These are phyloP conservation scores for Drosophila parthenogenetica DNA, from an alignment of 2,888 invertebrate genomes.

Conservation along the genomic window DNA sequence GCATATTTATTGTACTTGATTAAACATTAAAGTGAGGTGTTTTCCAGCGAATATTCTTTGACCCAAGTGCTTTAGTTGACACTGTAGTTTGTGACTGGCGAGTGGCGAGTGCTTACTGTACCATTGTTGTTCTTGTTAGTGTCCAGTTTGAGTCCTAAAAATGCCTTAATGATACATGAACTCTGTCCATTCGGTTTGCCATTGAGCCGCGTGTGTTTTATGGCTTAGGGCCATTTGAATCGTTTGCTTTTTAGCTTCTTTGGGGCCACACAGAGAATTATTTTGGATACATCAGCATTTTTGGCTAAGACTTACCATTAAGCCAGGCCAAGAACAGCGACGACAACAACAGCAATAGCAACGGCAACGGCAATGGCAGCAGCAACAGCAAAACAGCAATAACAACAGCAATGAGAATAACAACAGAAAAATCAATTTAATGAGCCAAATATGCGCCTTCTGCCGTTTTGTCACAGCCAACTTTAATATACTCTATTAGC, in stretches of 20 bases:
- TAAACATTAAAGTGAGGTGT: not conserved
- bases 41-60: not conserved
- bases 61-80: not conserved
- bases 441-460: conserved; percentile 70
- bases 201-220: conserved; percentile 76
- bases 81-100: not conserved
- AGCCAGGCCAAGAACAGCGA: conserved; percentile 11
- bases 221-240: conserved; percentile 69
- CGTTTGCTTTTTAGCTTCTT: conserved; percentile 60
- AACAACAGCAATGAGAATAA: conserved; percentile 10
- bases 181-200: conserved; percentile 63
- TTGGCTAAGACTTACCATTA: conserved; percentile 45
- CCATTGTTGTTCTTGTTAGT: conserved; percentile 39
- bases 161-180: conserved; percentile 75
- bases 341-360: conserved; percentile 11
- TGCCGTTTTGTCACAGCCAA: conserved; percentile 55
- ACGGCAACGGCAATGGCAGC: conserved; percentile 2
- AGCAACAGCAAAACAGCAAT: conserved; percentile 2
- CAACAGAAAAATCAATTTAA: conserved; percentile 59
- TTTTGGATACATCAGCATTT: conserved; percentile 65
- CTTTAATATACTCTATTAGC: conserved; percentile 76
- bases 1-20: not conserved
- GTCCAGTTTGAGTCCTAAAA: conserved; percentile 41
- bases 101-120: not conserved
- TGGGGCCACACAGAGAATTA: conserved; percentile 17